Conservation (phyloP, 2,113 vertebrate genomes). For the Psilopsiagon aurifrons region DNA sequence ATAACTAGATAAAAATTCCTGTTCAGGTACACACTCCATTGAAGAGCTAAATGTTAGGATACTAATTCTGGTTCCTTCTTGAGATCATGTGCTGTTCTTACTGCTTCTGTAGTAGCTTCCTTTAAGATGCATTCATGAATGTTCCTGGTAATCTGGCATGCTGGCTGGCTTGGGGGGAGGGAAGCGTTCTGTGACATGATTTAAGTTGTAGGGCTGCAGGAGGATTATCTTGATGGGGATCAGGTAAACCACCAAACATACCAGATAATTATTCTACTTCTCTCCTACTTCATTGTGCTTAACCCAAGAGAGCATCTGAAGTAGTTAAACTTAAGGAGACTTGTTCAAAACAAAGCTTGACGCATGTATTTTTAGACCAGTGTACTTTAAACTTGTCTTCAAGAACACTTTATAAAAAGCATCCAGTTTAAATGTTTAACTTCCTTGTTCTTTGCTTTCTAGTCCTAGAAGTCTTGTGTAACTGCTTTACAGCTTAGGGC, state of each 20-base stretch:
- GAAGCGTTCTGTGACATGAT: neutral
- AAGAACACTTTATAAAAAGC: neutral
- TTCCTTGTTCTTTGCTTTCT: neutral
- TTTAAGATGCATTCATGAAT: neutral
- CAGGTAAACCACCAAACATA: neutral
- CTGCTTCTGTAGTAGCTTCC: neutral
- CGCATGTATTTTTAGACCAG: accelerated
- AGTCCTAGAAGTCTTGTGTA: neutral
- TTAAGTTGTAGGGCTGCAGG: neutral
- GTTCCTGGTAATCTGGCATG: neutral
- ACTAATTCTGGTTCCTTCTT: neutral
- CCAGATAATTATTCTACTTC: neutral
- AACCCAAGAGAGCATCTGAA: neutral
- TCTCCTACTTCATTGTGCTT: too few relatives aligned
- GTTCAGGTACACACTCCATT: neutral
- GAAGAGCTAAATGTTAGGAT: neutral
- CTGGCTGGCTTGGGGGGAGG: neutral
- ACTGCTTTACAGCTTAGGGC: neutral
- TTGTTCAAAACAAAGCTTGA: neutral
- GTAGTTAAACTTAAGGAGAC: neutral
- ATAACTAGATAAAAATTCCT: neutral
- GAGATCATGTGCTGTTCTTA: neutral
- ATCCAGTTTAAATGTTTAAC: neutral
- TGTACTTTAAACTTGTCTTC: neutral
- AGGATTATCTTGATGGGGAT: neutral